Percentiles rank a stretch among this genome's conserved stretches.
Evolutionary conservation across 2,888 invertebrate genomes (phyloP).

Genomic region (Dioctria rufipes): DNA sequence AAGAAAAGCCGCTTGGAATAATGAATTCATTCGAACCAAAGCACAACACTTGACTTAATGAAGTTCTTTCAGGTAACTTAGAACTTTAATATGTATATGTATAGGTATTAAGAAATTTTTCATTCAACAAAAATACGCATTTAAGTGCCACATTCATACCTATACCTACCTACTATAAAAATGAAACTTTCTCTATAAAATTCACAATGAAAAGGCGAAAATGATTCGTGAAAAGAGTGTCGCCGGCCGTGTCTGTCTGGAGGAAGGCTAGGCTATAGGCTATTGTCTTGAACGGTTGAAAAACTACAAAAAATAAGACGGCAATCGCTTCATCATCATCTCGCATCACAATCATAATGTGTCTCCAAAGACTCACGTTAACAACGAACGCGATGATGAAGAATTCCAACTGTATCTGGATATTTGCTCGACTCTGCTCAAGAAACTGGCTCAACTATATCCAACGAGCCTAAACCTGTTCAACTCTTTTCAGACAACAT

Average conservation of each 20-base stretch:
- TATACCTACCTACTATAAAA: background rate
- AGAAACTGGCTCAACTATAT: background rate
- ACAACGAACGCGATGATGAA: background rate
- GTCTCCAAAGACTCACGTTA: conserved; percentile 4
- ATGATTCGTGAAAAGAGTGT: background rate
- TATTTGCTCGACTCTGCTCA: background rate
- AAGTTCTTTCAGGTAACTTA: background rate
- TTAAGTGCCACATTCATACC: too few species aligned
- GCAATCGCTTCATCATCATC: background rate
- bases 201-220: background rate
- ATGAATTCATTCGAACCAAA: background rate
- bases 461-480: background rate
- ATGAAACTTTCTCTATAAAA: background rate
- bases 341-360: background rate
- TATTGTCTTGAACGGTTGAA: background rate
- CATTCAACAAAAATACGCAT: background rate
- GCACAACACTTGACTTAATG: background rate
- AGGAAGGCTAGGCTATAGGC: too few species aligned
- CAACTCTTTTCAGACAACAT: background rate
- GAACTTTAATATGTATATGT: background rate
- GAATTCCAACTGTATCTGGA: background rate
- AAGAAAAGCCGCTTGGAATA: background rate
- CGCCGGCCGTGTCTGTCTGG: background rate
- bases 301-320: background rate
- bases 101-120: background rate